phyloP scores from a whole-genome alignment of 1,140 invertebrate genomes.

The Drosophila asahinai region DNA sequence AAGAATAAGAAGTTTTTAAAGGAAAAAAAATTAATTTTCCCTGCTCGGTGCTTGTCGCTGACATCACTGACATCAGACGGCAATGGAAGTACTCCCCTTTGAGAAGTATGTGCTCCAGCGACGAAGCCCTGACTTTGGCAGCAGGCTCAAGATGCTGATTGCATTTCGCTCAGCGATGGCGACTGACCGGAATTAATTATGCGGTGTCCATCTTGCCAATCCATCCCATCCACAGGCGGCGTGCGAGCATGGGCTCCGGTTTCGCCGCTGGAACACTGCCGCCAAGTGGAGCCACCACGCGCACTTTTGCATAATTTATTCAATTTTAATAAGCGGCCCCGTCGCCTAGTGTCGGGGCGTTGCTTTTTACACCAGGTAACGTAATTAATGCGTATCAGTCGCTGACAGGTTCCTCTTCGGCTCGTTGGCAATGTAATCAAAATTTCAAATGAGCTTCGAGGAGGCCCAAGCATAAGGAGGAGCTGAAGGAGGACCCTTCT shows the following conservation, averaged over 20 bases:
- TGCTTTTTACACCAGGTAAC: constrained; percentile 62
- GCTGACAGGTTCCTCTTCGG: constrained; percentile 62
- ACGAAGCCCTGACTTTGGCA: constrained; percentile 38
- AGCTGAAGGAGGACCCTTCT: not conserved
- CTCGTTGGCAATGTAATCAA: constrained; percentile 67
- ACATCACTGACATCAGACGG: not conserved
- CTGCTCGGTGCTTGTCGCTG: not conserved
- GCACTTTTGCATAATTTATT: constrained; percentile 80
- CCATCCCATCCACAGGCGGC: not conserved
- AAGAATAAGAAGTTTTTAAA: not conserved
- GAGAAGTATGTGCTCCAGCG: not conserved
- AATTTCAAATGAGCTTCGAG: constrained; percentile 72
- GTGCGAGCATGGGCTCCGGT: constrained; percentile 11
- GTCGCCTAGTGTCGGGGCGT: constrained; percentile 45
- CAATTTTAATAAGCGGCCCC: constrained; percentile 76
- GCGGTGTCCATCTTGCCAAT: constrained; percentile 57
- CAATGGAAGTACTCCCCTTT: not conserved
- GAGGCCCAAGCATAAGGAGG: constrained; percentile 5
- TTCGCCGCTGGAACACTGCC: not conserved
- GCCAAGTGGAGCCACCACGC: constrained; percentile 43
- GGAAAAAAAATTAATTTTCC: too few species aligned
- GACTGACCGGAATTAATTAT: constrained; percentile 68
- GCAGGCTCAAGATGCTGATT: constrained; percentile 57
- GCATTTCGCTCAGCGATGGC: constrained; percentile 42
- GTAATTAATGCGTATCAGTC: constrained; percentile 76